Base-by-base conservation (phyloP, 2,888 invertebrate genomes). In the Pristionchus mayeri region DNA sequence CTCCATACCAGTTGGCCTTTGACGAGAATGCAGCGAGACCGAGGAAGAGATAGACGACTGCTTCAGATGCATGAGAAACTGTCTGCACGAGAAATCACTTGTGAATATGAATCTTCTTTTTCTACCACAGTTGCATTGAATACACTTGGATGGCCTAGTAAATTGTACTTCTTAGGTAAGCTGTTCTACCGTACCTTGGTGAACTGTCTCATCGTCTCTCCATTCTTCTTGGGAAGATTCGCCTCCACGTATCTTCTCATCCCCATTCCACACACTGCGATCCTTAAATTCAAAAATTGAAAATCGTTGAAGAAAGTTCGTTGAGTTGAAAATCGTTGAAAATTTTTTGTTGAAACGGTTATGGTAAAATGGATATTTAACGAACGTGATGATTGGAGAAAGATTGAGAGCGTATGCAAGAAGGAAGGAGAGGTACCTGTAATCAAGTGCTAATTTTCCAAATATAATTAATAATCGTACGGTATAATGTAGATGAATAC, bases 241-340 rank as follows among this genome's bases (percentile, higher is more conserved):
- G 96, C 96, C 94, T 98, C 98, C 44, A 98, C 97, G 93, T 98
- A 98, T 93, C 98, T 98, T 94, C 98, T 97, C 97, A 98, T 97
- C 6, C 97, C 97, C 91, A 98, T 98, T 60, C 98, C 98, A 93
- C 98, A 98, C 94, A 98, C 98, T 24, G 97, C 97, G 91, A 98
- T 96, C 83, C 98, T 98, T 94, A 63, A 63, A 44, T 3, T 40
- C 2, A 24, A 30, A 63, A 11, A 27, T 27, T 27, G 34, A 27
- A 16, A 13, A 4, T 63, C 16, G 63, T 27, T 4, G 13, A 27
- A 18, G 40, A 40, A 75, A 63, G n/a, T n/a, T n/a, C n/a, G n/a
- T n/a, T n/a, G n/a, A n/a, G n/a, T n/a, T n/a, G n/a, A n/a, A n/a
- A n/a, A n/a, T n/a, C n/a, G n/a, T n/a, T n/a, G n/a, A n/a, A n/a